Conservation (phyloP, 2,888 invertebrate genomes). For the Colletes collaris region DNA sequence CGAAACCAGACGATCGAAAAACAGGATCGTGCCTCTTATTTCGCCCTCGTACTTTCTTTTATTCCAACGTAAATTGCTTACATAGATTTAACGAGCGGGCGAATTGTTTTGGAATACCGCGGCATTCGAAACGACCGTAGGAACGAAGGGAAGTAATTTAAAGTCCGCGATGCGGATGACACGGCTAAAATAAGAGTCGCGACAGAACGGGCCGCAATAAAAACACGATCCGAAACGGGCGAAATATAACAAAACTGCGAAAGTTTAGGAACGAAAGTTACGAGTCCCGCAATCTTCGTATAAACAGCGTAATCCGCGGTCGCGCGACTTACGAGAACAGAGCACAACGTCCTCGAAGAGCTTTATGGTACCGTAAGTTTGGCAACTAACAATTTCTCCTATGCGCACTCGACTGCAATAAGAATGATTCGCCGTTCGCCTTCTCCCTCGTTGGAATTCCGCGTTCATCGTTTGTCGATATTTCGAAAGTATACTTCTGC, state of each 20-base stretch:
- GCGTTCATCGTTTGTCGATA: conserved; percentile 65
- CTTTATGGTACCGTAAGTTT: conserved; percentile 56
- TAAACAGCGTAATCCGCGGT: conserved; percentile 11
- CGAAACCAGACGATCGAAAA: conserved; percentile 8
- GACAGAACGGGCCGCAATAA: conserved; percentile 1
- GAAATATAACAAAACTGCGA: conserved; percentile 16
- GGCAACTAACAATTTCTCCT: conserved; percentile 61
- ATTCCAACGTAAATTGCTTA: conserved; percentile 6
- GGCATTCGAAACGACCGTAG: not conserved
- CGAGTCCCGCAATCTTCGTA: conserved; percentile 8
- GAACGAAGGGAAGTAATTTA: not conserved
- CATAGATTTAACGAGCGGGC: conserved; percentile 1
- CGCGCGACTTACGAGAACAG: conserved; percentile 36
- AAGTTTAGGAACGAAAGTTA: conserved; percentile 23
- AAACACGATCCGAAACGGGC: conserved; percentile 6
- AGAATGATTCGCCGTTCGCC: conserved; percentile 50
- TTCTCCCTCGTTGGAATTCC: conserved; percentile 62
- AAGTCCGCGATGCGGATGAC: not conserved
- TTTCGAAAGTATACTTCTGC: conserved; percentile 69
- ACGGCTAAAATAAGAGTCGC: not conserved
- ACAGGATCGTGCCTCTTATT: not conserved
- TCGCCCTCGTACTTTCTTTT: not conserved
- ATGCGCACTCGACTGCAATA: conserved; percentile 55
- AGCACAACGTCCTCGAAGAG: conserved; percentile 48
- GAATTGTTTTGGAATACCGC: not conserved